Evolutionary conservation across 2,797 vertebrate species (phyloP), one percentile per base, ranked within the genome.

Genomic region (Poeciliopsis presidionis): DNA sequence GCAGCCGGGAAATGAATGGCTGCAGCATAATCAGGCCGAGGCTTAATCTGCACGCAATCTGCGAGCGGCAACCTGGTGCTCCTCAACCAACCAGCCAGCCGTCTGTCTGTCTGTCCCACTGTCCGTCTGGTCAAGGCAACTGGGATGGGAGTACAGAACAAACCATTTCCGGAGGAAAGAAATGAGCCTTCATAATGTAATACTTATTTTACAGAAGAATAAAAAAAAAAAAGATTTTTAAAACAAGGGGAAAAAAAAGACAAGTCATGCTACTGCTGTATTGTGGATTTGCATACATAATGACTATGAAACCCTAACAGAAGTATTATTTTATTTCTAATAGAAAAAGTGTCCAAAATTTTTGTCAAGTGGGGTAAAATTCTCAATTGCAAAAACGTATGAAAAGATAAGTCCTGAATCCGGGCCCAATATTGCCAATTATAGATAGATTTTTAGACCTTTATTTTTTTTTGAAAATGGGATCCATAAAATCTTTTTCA

Each of bases 1-100:
- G 94, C 82, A 90, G 91, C 77, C 90, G 84, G 93, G 91, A 95
- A 96, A 94, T 95, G 92, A 96, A 91, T 94, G 88, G 88, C 91
- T 94, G 89, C 81, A 87, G 91, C 90, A 87, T 95, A 94, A 96
- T 93, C 90, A 93, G 94, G 88, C 86, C 80, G 75, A 94, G 91
- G 81, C 88, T 86, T 92, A 91, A 93, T 93, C 91, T 89, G 86
- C 90, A 76, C 83, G 76, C 90, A 81, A 72, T 90, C 92, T 94
- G 91, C 73, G 78, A 88, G 89, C 83, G 81, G 91, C 81, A 91
- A 93, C 83, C 88, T 88, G 86, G 78, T 79, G 85, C 76, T 84
- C 81, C 78, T 90, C 76, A 74, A 78, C 91, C 86, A 71, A 77
- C 82, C 87, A 81, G 83, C 84, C 39, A 41, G 39, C 7, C 1